phyloP scores from a whole-genome alignment of 2,888 invertebrate species.

The Ophion ellenae region DNA sequence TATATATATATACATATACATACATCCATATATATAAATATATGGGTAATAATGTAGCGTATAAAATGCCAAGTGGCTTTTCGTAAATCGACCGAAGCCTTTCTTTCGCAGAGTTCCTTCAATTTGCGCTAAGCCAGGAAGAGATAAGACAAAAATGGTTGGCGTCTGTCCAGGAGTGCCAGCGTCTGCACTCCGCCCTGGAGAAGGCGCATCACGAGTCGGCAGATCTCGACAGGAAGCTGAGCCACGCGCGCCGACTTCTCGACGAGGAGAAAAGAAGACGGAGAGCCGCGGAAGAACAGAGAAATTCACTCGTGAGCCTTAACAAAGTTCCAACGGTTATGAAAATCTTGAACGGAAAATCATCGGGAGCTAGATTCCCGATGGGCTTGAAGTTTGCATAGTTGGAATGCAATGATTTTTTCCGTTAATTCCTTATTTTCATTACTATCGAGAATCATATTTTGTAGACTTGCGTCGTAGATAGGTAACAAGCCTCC shows the following conservation, averaged over 20 bases:
- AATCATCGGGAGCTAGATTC: background rate
- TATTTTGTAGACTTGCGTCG: too few relatives aligned
- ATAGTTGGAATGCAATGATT: too few relatives aligned
- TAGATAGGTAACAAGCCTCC: too few relatives aligned
- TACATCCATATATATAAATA: too few relatives aligned
- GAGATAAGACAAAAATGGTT: conserved; percentile 89
- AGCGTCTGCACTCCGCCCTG: conserved; percentile 88
- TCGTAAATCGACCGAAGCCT: background rate
- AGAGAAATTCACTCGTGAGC: conserved; percentile 89
- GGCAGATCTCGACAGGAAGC: conserved; percentile 91
- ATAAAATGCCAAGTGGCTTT: too few relatives aligned
- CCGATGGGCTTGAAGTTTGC: too few relatives aligned
- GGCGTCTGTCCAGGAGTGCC: conserved; percentile 89
- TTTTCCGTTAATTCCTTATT: too few relatives aligned
- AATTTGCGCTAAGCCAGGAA: conserved; percentile 90
- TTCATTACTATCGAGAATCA: too few relatives aligned
- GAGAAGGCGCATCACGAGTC: conserved; percentile 90
- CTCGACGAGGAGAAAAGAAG: conserved; percentile 92
- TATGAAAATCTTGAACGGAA: background rate
- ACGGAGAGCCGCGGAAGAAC: conserved; percentile 88
- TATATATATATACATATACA: too few relatives aligned
- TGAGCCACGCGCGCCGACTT: conserved; percentile 92
- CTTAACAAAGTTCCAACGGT: background rate
- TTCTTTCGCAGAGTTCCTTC: conserved; percentile 87
- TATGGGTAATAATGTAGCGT: too few relatives aligned